A percentile compares a stretch with the other conserved stretches of the same genome.
Conservation (phyloP, 2,888 invertebrate species). For the Hemaris fuciformis region DNA sequence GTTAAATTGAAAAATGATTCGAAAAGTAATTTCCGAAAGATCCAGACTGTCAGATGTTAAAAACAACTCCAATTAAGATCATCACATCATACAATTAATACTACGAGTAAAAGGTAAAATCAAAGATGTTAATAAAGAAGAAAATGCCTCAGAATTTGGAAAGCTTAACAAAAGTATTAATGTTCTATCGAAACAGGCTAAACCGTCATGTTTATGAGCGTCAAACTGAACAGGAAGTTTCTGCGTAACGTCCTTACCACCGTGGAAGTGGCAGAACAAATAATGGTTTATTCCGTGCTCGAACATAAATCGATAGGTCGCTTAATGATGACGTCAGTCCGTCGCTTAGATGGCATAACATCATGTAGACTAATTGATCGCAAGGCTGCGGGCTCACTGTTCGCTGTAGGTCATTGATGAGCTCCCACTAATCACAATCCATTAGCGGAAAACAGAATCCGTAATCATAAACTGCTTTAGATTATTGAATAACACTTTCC, state of each 20-base stretch:
- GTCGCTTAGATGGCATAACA: slow-evolving; percentile 18
- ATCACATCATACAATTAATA: too few relatives aligned
- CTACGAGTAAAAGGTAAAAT: too few relatives aligned
- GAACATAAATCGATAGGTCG: slow-evolving; percentile 26
- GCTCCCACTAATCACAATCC: slow-evolving; percentile 17
- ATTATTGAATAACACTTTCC: too few relatives aligned
- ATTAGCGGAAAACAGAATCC: slow-evolving; percentile 27
- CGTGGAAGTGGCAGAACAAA: slow-evolving; percentile 2
- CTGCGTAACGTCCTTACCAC: background rate
- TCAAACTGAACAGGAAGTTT: background rate
- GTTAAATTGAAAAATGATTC: too few relatives aligned
- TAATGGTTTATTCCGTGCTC: slow-evolving; percentile 10
- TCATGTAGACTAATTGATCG: slow-evolving; percentile 27
- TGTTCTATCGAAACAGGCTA: background rate
- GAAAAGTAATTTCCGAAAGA: too few relatives aligned
- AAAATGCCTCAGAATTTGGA: too few relatives aligned
- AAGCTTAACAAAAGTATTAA: too few relatives aligned
- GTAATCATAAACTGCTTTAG: slow-evolving; percentile 23
- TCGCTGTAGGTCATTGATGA: slow-evolving; percentile 7
- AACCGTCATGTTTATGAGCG: background rate
- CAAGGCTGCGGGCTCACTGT: slow-evolving; percentile 25
- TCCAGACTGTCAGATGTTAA: too few relatives aligned
- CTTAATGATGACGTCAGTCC: slow-evolving; percentile 27
- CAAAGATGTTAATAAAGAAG: too few relatives aligned
- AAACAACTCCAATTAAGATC: too few relatives aligned